phyloP scores from a whole-genome alignment of 2,888 invertebrate genomes.

The Macaria notata region DNA sequence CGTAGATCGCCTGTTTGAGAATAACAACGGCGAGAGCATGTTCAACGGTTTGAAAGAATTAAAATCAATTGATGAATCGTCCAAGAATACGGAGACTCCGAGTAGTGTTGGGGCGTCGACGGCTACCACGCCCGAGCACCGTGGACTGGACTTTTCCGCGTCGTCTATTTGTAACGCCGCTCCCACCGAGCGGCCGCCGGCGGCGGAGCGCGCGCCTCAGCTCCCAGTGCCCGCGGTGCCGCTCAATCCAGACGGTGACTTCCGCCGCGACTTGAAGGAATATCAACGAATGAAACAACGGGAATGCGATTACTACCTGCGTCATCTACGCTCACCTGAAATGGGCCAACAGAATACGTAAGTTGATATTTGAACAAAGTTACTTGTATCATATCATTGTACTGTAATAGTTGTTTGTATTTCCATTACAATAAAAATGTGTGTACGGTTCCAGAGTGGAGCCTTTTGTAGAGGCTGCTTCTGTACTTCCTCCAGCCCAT shows the following conservation, averaged over 20 bases:
- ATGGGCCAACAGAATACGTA: conserved; percentile 65
- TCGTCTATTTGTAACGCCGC: conserved; percentile 85
- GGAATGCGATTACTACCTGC: conserved; percentile 74
- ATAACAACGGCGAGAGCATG: conserved; percentile 88
- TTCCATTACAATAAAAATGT: not conserved
- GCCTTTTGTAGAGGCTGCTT: conserved; percentile 48
- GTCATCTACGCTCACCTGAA: conserved; percentile 70
- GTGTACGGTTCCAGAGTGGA: conserved; percentile 60
- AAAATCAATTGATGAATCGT: conserved; percentile 68
- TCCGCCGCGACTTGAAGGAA: conserved; percentile 88
- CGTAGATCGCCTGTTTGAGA: conserved; percentile 93
- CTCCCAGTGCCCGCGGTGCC: conserved; percentile 46
- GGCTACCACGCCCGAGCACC: conserved; percentile 87
- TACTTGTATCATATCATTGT: not conserved
- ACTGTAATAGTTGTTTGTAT: not conserved
- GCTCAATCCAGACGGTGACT: conserved; percentile 61
- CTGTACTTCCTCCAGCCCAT: conserved; percentile 47
- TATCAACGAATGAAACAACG: conserved; percentile 90
- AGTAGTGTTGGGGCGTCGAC: conserved; percentile 67
- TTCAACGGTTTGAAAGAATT: conserved; percentile 86
- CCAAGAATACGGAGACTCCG: conserved; percentile 30
- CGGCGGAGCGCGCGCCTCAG: conserved; percentile 56
- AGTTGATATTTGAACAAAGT: conserved; percentile 19
- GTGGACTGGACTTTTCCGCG: conserved; percentile 85
- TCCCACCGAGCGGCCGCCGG: conserved; percentile 81